A percentile compares a stretch with the other conserved stretches of the same genome.
Evolutionary conservation across 2,888 invertebrate species (phyloP).

Genomic region (Melieria crassipennis): DNA sequence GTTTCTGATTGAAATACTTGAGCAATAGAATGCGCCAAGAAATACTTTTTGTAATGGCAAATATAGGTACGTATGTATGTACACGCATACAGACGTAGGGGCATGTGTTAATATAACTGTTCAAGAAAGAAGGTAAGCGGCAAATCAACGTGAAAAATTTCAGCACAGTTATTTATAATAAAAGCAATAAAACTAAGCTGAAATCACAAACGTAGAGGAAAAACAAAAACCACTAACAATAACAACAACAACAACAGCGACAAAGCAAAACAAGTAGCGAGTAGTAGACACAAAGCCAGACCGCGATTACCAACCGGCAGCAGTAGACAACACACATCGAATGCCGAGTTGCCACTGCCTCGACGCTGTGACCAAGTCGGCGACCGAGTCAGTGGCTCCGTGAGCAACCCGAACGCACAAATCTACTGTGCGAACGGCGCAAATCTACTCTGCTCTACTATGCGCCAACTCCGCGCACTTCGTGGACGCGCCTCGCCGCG

Average conservation of each 20-base stretch:
- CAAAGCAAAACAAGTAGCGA: conserved; percentile 11
- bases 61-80: not conserved
- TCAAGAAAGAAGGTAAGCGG: conserved; percentile 8
- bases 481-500: not conserved
- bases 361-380: no score
- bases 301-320: not conserved
- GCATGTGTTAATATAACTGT: conserved; percentile 18
- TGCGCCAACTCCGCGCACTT: not conserved
- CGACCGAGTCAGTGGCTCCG: no score
- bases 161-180: conserved; percentile 23
- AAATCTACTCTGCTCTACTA: not conserved
- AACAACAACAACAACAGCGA: conserved; percentile 5
- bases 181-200: conserved; percentile 3
- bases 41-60: conserved; percentile 6
- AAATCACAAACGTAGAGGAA: conserved; percentile 14
- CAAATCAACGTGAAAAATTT: not conserved
- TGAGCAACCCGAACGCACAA: not conserved
- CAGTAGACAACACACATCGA: conserved; percentile 1
- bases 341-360: no score
- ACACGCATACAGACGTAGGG: not conserved
- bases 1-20: not conserved
- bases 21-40: conserved; percentile 17
- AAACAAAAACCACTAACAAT: conserved; percentile 20
- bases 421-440: not conserved
- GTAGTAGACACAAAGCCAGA: conserved; percentile 8